A percentile compares a stretch with the other conserved stretches of the same genome.
These are phyloP conservation scores for Lysandra bellargus DNA, from an alignment of 2,888 invertebrate genomes.

Conservation along the genomic window DNA sequence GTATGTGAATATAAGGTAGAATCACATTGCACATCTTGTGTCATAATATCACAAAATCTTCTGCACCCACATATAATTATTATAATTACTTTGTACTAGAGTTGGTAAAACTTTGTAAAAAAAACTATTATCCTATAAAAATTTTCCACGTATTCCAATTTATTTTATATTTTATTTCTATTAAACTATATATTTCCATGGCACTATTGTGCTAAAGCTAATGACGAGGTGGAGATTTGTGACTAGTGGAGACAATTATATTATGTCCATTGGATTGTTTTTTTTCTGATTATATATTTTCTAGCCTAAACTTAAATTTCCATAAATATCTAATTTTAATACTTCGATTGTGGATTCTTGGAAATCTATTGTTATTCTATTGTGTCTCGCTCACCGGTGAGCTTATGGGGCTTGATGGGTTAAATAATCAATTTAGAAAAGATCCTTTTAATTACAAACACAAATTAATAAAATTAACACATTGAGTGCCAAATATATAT, in stretches of 20 bases:
- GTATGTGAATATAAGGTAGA: constrained; percentile 23
- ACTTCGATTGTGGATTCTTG: too few species aligned
- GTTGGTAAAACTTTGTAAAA: not conserved
- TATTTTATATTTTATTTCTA: not conserved
- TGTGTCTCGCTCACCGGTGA: too few species aligned
- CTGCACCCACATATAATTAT: not conserved
- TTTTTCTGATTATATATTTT: not conserved
- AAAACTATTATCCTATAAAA: not conserved
- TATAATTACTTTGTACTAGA: not conserved
- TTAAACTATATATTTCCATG: not conserved
- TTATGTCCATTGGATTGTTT: not conserved
- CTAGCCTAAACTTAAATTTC: not conserved
- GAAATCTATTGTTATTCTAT: too few species aligned
- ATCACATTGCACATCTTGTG: constrained; percentile 5
- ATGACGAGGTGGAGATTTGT: not conserved
- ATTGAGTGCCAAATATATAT: too few species aligned
- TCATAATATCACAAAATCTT: not conserved
- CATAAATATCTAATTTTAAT: not conserved
- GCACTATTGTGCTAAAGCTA: not conserved
- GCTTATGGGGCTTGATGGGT: too few species aligned
- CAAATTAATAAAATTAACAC: not conserved
- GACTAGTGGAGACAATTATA: not conserved
- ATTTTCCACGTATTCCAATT: too few species aligned
- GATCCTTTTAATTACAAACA: not conserved
- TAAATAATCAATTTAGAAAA: not conserved